phyloP scores from a whole-genome alignment of 2,888 invertebrate species.

The Scotopteryx bipunctaria region DNA sequence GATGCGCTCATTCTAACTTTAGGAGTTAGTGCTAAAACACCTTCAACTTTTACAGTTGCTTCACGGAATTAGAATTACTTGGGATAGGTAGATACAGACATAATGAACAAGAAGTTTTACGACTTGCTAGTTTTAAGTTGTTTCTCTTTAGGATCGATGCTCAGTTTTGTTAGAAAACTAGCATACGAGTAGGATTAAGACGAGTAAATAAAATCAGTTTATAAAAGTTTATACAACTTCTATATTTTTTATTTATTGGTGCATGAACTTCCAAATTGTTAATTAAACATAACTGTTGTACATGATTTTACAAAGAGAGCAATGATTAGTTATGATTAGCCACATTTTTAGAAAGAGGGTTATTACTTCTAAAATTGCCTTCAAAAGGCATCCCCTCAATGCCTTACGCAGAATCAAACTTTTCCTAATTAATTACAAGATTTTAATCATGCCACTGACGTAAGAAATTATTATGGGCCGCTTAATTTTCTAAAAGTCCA shows the following conservation, averaged over 20 bases:
- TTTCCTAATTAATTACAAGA: constrained; percentile 79
- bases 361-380: constrained; percentile 9
- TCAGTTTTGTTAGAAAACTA: constrained; percentile 7
- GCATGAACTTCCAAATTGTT: no score
- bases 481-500: constrained; percentile 69
- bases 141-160: constrained; percentile 20
- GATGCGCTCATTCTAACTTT: constrained; percentile 52
- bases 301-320: not conserved
- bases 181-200: no score
- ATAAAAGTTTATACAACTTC: no score
- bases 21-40: constrained; percentile 49
- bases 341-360: no score
- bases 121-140: constrained; percentile 33
- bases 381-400: constrained; percentile 48
- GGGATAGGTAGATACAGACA: constrained; percentile 32
- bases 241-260: no score
- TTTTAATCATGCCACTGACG: constrained; percentile 79
- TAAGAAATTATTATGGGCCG: constrained; percentile 79
- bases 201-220: constrained; percentile 1
- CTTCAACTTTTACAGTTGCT: constrained; percentile 45
- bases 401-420: constrained; percentile 51
- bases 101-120: constrained; percentile 33
- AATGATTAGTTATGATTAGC: no score
- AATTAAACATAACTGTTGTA: no score
- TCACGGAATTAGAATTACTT: constrained; percentile 41